Evolutionary conservation across 30 jellyfish, hydroid and myxozoan genomes (phyloP).

Genomic region (Aurelia coerulea): DNA sequence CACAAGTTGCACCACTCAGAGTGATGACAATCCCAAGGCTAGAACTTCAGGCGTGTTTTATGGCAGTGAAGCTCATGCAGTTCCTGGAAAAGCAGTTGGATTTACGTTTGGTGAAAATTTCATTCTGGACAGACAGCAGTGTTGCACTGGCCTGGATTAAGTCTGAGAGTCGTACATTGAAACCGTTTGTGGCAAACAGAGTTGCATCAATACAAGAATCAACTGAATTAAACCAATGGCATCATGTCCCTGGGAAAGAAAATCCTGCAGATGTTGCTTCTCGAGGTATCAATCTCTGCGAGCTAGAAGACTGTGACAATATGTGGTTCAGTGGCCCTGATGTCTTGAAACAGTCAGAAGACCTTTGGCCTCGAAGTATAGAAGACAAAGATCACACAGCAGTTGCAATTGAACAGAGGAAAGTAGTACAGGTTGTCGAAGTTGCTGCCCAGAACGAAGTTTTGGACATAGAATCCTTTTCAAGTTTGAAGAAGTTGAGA

Average conservation of each 20-base stretch:
- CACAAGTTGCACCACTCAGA: constrained; percentile 1
- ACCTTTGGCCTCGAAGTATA: constrained; percentile 34
- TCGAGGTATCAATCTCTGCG: constrained; percentile 34
- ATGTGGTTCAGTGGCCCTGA: constrained; percentile 66
- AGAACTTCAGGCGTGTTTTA: constrained; percentile 48
- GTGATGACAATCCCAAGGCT: constrained; percentile 46
- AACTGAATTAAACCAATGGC: constrained; percentile 46
- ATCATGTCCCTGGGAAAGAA: constrained; percentile 53
- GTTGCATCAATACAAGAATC: constrained; percentile 45
- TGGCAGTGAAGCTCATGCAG: constrained; percentile 49
- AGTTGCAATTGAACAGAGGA: constrained; percentile 42
- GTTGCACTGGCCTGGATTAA: constrained; percentile 7
- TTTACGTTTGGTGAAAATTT: constrained; percentile 8
- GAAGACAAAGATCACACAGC: constrained; percentile 21
- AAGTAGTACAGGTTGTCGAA: constrained; percentile 27
- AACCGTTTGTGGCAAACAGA: constrained; percentile 67
- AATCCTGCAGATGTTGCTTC: constrained; percentile 56
- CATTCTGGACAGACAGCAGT: constrained; percentile 61
- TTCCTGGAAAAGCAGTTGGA: constrained; percentile 11
- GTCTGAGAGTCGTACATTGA: constrained; percentile 10
- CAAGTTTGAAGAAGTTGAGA: constrained; percentile 54
- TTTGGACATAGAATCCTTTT: constrained; percentile 29
- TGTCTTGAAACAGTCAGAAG: constrained; percentile 8
- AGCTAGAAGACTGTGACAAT: constrained; percentile 29
- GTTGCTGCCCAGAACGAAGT: constrained; percentile 26